Evolutionary conservation across 1,140 invertebrate genomes (phyloP), one percentile per base, ranked within the genome.

Genomic region (Asobara japonica): DNA sequence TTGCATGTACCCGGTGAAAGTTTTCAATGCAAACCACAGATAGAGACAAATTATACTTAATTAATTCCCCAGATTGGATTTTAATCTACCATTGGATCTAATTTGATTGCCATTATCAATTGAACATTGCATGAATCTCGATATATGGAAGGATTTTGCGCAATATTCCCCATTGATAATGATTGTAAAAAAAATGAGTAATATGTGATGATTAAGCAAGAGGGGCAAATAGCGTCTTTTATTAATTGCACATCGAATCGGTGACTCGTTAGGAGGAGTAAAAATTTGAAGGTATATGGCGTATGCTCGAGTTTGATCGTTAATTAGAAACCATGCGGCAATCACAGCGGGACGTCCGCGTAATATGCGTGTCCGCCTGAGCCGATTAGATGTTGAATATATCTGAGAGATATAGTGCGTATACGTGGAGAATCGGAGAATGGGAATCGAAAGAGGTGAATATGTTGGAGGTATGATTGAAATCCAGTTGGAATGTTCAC

Each of bases 21-120:
- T 56, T 56, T 36, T 25, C 22, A 27, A 56, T 56, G 51, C 51
- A 20, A 27, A 56, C 22, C 13, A 56, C 18, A 56, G 51, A 25
- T 25, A 56, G 51, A 56, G 41, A 45, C 41, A 56, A 56, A 56
- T 56, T 56, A 56, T 25, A 18, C 22, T 56, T 25, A 56, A 56
- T 56, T 56, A 56, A 56, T 56, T 56, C 51, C 22, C 22, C 6
- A 56, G 51, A 56, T 56, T 56, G 51, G 51, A 56, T 56, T 56
- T 56, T 56, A 56, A 56, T 56, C 51, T 56, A 56, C 51, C 20
- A 27, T 56, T 45, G 51, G 22, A 56, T 56, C 51, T 56, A 56
- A 25, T 56, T 56, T 56, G 51, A 56, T 56, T 56, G 51, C 51
- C 51, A 56, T 56, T 56, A 56, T 56, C 51, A 56, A 56, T 56